phyloP scores from a whole-genome alignment of 2,797 vertebrate genomes.

The Epinephelus coioides region DNA sequence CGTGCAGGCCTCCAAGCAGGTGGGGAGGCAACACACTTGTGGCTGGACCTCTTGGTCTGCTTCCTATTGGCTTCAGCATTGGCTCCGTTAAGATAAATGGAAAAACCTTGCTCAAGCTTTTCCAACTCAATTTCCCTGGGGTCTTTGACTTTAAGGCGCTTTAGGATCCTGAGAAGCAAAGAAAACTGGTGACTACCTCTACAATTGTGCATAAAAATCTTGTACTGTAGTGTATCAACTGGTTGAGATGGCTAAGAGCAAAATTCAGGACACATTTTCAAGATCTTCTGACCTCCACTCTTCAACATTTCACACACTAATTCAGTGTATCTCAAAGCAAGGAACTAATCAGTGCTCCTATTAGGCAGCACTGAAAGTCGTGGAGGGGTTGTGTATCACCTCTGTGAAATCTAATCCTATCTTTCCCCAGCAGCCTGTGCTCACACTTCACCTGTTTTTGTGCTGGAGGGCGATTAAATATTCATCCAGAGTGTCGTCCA shows the following conservation, averaged over 20 bases:
- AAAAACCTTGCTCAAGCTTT: conserved; percentile 94
- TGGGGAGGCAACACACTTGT: conserved; percentile 51
- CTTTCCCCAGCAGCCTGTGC: conserved; percentile 46
- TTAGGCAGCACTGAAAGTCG: conserved; percentile 41
- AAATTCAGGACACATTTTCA: background rate
- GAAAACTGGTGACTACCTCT: conserved; percentile 13
- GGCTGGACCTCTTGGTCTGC: conserved; percentile 67
- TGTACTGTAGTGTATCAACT: background rate
- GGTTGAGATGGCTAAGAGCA: background rate
- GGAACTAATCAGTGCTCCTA: conserved; percentile 58
- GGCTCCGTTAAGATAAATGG: conserved; percentile 95
- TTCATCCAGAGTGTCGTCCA: conserved; percentile 94
- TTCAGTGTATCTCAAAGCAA: conserved; percentile 12
- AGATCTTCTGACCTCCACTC: background rate
- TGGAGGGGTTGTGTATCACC: conserved; percentile 31
- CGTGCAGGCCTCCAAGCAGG: conserved; percentile 69
- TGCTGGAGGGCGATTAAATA: conserved; percentile 96
- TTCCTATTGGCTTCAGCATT: conserved; percentile 87
- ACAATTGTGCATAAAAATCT: background rate
- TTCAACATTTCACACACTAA: conserved; percentile 4
- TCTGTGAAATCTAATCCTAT: conserved; percentile 64
- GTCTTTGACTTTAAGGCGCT: conserved; percentile 88
- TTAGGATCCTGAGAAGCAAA: conserved; percentile 86
- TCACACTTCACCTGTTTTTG: conserved; percentile 94
- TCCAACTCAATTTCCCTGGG: conserved; percentile 89